Base-by-base conservation (phyloP, 2,888 invertebrate genomes). In the Caenorhabditis imperialis region DNA sequence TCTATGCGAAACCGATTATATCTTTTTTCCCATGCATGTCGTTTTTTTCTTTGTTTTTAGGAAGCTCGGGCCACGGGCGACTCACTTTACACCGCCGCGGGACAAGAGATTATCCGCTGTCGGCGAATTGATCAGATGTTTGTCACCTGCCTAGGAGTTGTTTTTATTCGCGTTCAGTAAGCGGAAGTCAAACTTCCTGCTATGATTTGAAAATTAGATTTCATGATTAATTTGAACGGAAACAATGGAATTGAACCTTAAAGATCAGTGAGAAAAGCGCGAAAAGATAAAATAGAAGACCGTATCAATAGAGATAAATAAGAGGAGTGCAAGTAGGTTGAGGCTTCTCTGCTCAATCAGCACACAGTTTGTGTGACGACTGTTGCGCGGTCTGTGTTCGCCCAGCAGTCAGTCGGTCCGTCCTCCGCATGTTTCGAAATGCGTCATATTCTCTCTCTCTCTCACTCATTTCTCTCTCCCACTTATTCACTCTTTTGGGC, bases 361-460 rank as follows among this genome's bases (percentile, higher is more conserved):
- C 30, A 37, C 12, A 20, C 38, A 40, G 27, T 51, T 51, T 51
- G 45, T 18, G 45, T 62, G 37, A 53, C 53, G 23, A 12, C 12
- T 4, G 22, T 23, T 18, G 62, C 62, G 44, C 48, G 48, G 40
- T 6, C 37, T 37, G 30, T 45, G 63, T 65, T 65, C 65, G 25
- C 25, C 42, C 25, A 37, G 25, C 27, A 18, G 22, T 40, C 35
- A 25, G 40, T 53, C 42, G 33, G 33, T 44, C 65, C 25, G 37
- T 27, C 18, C 23, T 35, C 47, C 33, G 27, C 45, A 10, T 58
- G 22, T 16, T 67, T 42, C 51, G 38, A 69, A 58, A 69, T 60
- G 40, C 65, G 65, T 65, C 65, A 50, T 57, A 57, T 65, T 69
- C 60, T 44, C 69, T 47, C 4, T 44, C 18, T 38, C 60, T 69